Base-by-base conservation (phyloP, 2,888 invertebrate genomes). In the Caenorhabditis becei region DNA sequence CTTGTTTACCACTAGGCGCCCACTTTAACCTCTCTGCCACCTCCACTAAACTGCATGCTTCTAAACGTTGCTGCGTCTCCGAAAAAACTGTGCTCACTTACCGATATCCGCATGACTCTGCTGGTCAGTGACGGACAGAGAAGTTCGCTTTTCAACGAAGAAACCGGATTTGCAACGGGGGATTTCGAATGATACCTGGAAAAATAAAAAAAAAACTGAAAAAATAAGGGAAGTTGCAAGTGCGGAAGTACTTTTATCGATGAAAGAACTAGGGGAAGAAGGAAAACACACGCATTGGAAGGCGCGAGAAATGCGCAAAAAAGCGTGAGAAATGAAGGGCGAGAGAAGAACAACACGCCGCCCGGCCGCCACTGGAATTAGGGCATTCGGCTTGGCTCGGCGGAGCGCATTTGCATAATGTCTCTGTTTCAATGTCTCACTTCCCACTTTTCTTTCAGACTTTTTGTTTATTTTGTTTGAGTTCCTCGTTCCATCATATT, bases 1-100 rank as follows among this genome's bases (percentile, higher is more conserved):
- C 59, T 79, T 79, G 79, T 79, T 79, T 79, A 79, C 79, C 67
- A 72, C 79, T 79, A 62, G 47, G 67, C 72, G 67, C 67, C 79
- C 67, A 72, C 72, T 79, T 79, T 66, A 79, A 72, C 79, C 61
- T 67, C 65, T 79, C 79, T 79, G 63, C 56, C 56, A 71, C 67
- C 75, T 75, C 66, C 47, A 4, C 58, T 16, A 28, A 44, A 66
- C 24, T 35, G 58, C 56, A 23, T 59, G 66, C 61, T 11, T 75
- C 66, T 75, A 56, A 56, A 32, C 32, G 11, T 16, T 56, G 18
- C 66, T 65, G 75, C 75, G 75, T 75, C 75, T 66, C 53, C 26
- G 28, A 20, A 11, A 10, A 51, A 32, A 16, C 8, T 23, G 28
- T 51, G 53, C 75, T 61, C 58, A 35, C 44, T 62, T 28, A 32